Base-by-base conservation (phyloP, 2,888 invertebrate species). In the Anthophora plumipes region DNA sequence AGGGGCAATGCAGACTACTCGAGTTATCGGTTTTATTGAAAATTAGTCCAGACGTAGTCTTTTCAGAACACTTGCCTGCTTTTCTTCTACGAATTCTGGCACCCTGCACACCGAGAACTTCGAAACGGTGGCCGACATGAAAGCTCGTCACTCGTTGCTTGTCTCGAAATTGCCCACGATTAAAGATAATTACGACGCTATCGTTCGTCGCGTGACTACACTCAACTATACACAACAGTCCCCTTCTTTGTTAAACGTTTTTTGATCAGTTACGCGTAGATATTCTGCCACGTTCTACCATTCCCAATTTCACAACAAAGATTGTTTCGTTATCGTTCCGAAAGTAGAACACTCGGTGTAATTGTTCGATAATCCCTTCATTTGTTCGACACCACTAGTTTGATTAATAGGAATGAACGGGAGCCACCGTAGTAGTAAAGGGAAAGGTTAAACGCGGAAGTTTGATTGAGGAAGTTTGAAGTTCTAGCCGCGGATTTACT, bases 1-100 rank as follows among this genome's bases (percentile, higher is more conserved):
- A 48, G 54, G 43, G 83, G 83, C 83, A 59, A 71, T 50, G 70
- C 52, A 75, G 80, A 77, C 80, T 83, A 80, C 55, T 31, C 67
- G 71, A 75, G 84, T 85, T 86, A 86, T 85, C 82, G 85, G 86
- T 80, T 85, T 85, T 85, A 85, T 85, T 86, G 86, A 86, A 86
- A 85, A 85, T 84, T 85, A 74, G 77, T 57, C 64, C 77, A 70
- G 79, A 31, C 68, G 77, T 43, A 71, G 75, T 76, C 85, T 82
- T 86, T 77, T 86, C 39, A 22, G 77, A 64, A 72, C 75, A 74
- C 74, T 67, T 70, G 77, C 70, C 64, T 41, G 68, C 72, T 54
- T 64, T 75, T 61, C 80, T 68, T 66, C 61, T 25, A 20, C n/a
- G n/a, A n/a, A 46, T 31, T 37, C n/a, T 25, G 64, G 54, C 39